Conservation (phyloP, 2,888 invertebrate species). For the Cylloceria caligata region DNA sequence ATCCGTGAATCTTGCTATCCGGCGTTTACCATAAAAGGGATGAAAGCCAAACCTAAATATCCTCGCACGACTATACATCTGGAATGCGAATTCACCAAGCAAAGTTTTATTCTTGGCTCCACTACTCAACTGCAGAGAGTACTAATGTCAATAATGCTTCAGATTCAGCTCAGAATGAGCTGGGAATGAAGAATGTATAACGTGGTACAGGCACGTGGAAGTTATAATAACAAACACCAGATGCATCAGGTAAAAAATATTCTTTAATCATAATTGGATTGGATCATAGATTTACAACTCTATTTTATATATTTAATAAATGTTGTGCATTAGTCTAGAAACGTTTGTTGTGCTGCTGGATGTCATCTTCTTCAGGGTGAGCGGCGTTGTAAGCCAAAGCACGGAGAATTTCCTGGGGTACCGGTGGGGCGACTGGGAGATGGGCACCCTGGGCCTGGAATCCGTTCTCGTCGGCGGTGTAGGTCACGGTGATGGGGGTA, state of each 20-base stretch:
- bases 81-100: neutral
- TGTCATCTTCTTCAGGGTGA: slow-evolving; percentile 57
- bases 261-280: neutral
- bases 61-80: neutral
- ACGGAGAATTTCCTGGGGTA: slow-evolving; percentile 68
- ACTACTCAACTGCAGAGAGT: neutral
- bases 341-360: slow-evolving; percentile 35
- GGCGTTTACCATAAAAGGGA: neutral
- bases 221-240: neutral
- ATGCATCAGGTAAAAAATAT: neutral
- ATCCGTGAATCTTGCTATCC: neutral
- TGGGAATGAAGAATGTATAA: neutral
- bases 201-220: neutral
- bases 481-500: slow-evolving; percentile 42
- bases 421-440: slow-evolving; percentile 65
- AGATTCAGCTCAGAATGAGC: neutral
- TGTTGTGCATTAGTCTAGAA: slow-evolving; percentile 7
- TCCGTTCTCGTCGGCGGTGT: slow-evolving; percentile 69
- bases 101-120: neutral
- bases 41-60: neutral
- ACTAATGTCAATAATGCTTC: neutral
- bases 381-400: slow-evolving; percentile 65
- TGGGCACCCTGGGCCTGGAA: slow-evolving; percentile 70
- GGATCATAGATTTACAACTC: neutral
- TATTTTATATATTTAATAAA: neutral